Percentiles rank a stretch among this genome's conserved stretches.
phyloP scores from a whole-genome alignment of 1,140 invertebrate genomes.

The Bombus cullumanus region DNA sequence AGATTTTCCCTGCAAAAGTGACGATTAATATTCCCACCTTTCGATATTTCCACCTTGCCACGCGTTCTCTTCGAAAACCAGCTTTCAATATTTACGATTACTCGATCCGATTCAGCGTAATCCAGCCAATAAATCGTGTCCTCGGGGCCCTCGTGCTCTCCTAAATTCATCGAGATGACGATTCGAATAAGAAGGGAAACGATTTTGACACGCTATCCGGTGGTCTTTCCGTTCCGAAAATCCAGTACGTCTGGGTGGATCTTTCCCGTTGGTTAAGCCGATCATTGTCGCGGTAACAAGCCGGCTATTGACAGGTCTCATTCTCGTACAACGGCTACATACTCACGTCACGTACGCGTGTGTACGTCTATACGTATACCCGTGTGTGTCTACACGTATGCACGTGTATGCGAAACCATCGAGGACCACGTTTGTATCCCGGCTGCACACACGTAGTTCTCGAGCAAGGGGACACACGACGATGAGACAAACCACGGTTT shows the following conservation, averaged over 20 bases:
- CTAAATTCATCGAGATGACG: slow-evolving; percentile 48
- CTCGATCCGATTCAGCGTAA: neutral
- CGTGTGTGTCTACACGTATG: slow-evolving; percentile 25
- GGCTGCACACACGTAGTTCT: neutral
- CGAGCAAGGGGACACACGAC: slow-evolving; percentile 62
- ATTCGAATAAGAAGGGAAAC: slow-evolving; percentile 58
- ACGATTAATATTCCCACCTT: neutral
- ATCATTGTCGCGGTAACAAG: slow-evolving; percentile 82
- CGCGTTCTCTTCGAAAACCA: neutral
- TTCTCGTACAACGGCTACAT: slow-evolving; percentile 52
- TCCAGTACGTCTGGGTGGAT: slow-evolving; percentile 71
- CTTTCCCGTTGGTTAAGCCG: slow-evolving; percentile 81
- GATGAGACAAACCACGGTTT: slow-evolving; percentile 73
- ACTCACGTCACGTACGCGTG: slow-evolving; percentile 35
- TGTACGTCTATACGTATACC: neutral
- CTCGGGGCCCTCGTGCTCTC: neutral
- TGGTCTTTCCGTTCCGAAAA: slow-evolving; percentile 49
- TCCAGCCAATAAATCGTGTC: slow-evolving; percentile 28
- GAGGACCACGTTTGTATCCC: too few relatives aligned
- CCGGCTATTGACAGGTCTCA: slow-evolving; percentile 80
- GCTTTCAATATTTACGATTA: slow-evolving; percentile 27
- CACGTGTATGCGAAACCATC: neutral
- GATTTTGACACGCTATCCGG: slow-evolving; percentile 66
- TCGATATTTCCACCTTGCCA: neutral
- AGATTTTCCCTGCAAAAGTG: too few relatives aligned